Percentiles rank a stretch among this genome's conserved stretches.
Evolutionary conservation across 2,797 vertebrate species (phyloP).

Genomic region (Catamblyrhynchus diadema): DNA sequence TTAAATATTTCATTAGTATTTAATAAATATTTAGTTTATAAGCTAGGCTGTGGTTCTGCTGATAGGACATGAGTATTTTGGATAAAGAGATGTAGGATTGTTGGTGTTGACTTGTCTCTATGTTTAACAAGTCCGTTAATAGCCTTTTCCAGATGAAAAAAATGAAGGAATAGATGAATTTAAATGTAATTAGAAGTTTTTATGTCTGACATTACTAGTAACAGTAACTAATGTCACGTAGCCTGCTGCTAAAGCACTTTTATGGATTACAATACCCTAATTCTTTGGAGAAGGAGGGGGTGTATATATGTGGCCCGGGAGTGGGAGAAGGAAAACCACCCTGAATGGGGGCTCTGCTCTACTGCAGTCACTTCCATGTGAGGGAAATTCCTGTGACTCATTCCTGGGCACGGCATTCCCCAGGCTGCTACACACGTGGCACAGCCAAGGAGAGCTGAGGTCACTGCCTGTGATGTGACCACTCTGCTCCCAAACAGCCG

Average conservation of each 20-base stretch:
- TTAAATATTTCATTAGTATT: not conserved
- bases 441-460: not conserved
- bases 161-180: not conserved
- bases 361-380: not conserved
- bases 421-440: not conserved
- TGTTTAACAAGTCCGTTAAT: not conserved
- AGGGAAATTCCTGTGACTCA: not conserved
- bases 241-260: not conserved
- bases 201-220: not conserved
- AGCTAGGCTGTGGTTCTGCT: not conserved
- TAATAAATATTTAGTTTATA: not conserved
- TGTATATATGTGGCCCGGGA: accelerated
- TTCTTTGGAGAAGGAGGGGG: not conserved
- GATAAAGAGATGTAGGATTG: not conserved
- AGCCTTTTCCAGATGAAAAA: not conserved
- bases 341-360: accelerated
- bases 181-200: not conserved
- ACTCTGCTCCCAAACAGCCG: accelerated
- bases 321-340: not conserved
- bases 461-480: accelerated
- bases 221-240: not conserved
- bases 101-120: not conserved
- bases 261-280: not conserved
- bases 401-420: not conserved
- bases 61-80: not conserved